Evolutionary conservation across 2,888 invertebrate species (phyloP).

Genomic region (Didymodactylos carnosus): DNA sequence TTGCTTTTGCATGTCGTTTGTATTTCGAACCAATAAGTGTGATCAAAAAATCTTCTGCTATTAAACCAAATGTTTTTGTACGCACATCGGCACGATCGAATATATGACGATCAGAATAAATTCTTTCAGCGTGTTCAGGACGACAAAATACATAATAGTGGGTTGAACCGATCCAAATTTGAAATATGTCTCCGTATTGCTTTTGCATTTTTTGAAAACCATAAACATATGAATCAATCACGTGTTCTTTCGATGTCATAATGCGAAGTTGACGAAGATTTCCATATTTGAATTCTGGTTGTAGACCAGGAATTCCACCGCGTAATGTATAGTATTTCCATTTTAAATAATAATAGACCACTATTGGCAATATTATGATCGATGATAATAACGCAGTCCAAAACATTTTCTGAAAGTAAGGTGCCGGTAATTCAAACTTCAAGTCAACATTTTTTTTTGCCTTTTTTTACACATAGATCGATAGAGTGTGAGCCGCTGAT

Average conservation of each 20-base stretch:
- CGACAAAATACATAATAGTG: neutral
- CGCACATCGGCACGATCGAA: neutral
- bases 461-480: too few species aligned
- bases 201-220: neutral
- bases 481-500: too few species aligned
- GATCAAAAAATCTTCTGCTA: neutral
- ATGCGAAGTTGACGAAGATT: too few species aligned
- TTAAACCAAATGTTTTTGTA: neutral
- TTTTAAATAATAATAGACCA: neutral
- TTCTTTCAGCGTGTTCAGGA: neutral
- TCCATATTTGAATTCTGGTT: too few species aligned
- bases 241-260: neutral
- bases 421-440: too few species aligned
- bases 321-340: neutral
- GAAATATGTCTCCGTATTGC: neutral
- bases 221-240: neutral
- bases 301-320: neutral
- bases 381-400: neutral
- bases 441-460: too few species aligned
- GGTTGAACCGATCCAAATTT: neutral
- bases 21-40: neutral
- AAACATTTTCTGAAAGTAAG: neutral
- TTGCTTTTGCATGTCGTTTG: neutral
- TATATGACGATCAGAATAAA: conserved; percentile 31
- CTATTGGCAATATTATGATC: neutral